These are phyloP conservation scores for Maccullochella peelii DNA, from an alignment of 2,113 vertebrate genomes.

Conservation along the genomic window DNA sequence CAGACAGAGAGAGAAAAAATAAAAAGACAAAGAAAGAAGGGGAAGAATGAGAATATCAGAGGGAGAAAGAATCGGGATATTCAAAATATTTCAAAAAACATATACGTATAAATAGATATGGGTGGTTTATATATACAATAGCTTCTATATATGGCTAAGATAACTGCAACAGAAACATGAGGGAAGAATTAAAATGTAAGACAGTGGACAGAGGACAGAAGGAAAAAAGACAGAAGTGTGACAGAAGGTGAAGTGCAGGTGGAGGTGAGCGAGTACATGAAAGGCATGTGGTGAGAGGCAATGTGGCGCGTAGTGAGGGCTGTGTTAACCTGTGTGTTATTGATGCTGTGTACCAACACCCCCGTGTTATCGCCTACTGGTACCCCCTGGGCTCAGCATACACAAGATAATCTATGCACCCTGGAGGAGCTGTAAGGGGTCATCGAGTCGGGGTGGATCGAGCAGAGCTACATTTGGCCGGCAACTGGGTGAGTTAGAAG, in stretches of 20 bases:
- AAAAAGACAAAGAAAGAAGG: conserved; percentile 20
- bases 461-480: neutral
- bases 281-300: conserved; percentile 4
- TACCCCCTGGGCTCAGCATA: neutral
- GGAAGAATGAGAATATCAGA: conserved; percentile 15
- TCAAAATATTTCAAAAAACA: neutral
- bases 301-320: neutral
- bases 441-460: neutral
- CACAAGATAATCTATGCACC: conserved; percentile 5
- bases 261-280: conserved; percentile 26
- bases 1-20: conserved; percentile 5
- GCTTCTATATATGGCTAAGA: neutral
- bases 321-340: conserved; percentile 16
- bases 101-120: neutral
- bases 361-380: neutral
- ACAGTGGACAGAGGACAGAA: neutral
- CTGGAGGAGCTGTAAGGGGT: neutral
- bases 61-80: conserved; percentile 8
- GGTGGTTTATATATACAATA: neutral
- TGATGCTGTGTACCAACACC: conserved; percentile 11
- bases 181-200: neutral
- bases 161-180: neutral
- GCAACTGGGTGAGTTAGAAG: neutral
- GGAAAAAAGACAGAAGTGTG: neutral
- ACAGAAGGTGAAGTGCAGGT: conserved; percentile 1